Conservation (phyloP, 2,113 vertebrate species). For the Platycercus adscitus region DNA sequence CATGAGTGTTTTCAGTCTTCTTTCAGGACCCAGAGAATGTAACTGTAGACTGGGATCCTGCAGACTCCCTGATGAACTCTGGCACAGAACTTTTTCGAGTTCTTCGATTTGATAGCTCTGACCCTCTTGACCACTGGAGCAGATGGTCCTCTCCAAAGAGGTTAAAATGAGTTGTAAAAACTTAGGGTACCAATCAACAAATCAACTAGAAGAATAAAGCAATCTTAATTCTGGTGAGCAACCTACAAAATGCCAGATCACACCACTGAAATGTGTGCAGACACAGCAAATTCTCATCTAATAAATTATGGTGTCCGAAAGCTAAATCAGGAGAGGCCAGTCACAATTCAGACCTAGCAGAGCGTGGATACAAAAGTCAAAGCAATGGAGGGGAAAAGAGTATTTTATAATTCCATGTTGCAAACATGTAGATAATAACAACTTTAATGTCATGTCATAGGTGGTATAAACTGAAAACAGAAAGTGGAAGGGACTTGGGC, state of each 20-base stretch:
- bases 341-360: not conserved
- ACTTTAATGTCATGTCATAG: not conserved
- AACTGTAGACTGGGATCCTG: not conserved
- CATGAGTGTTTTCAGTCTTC: not conserved
- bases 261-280: not conserved
- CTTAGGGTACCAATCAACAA: not conserved
- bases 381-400: not conserved
- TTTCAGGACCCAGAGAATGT: not conserved
- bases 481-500: not conserved
- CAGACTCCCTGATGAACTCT: not conserved
- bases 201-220: not conserved
- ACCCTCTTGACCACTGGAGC: not conserved
- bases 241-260: not conserved
- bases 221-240: not conserved
- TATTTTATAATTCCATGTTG: not conserved
- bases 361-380: not conserved
- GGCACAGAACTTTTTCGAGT: not conserved
- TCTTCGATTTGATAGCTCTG: not conserved
- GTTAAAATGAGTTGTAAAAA: not conserved
- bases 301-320: not conserved
- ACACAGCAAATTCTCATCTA: not conserved
- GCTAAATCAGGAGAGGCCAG: not conserved
- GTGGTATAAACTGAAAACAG: not conserved
- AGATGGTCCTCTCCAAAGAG: not conserved
- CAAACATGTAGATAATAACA: not conserved